Evolutionary conservation across 2,797 vertebrate genomes (phyloP).

Genomic region (Champsocephalus gunnari): DNA sequence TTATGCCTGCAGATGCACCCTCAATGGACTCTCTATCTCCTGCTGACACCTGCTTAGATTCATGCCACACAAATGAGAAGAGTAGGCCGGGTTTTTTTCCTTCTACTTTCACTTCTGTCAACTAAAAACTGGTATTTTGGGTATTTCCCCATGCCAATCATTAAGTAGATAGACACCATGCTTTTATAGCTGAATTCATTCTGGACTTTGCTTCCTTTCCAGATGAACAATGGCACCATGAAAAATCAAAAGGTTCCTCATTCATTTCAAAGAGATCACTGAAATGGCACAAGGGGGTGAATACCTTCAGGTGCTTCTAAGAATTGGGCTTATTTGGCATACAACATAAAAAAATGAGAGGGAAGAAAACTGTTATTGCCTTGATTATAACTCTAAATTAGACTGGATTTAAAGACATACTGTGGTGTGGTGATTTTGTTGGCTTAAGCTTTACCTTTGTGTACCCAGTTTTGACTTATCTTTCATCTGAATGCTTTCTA

Average conservation of each 20-base stretch:
- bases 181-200: neutral
- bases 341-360: conserved; percentile 11
- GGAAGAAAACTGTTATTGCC: neutral
- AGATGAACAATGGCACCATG: neutral
- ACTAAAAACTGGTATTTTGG: neutral
- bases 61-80: conserved; percentile 2
- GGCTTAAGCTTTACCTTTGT: conserved; percentile 7
- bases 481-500: neutral
- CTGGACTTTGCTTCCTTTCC: conserved; percentile 11
- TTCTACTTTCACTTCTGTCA: conserved; percentile 5
- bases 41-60: neutral
- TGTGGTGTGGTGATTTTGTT: neutral
- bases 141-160: neutral
- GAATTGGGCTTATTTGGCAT: neutral
- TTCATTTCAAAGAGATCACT: neutral
- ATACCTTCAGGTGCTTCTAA: neutral
- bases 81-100: neutral
- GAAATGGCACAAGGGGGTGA: neutral
- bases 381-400: neutral
- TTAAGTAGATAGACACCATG: neutral
- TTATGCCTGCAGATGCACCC: neutral
- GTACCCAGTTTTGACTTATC: conserved; percentile 8
- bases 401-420: neutral
- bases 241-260: neutral
- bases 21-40: neutral